Base-by-base conservation (phyloP, 2,888 invertebrate species). In the Tubulanus polymorphus region DNA sequence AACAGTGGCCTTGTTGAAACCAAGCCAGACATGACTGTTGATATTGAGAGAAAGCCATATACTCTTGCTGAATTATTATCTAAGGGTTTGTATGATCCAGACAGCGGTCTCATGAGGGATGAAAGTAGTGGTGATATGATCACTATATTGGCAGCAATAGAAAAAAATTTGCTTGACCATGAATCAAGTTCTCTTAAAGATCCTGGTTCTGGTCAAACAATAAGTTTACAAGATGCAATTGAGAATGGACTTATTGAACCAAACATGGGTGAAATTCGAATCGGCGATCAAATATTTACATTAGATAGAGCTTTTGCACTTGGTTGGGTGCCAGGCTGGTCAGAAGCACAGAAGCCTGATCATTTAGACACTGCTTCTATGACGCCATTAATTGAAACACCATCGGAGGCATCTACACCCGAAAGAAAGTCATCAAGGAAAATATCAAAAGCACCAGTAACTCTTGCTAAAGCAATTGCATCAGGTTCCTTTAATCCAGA, bases 71-170 rank as follows among this genome's bases (percentile, higher is more conserved):
- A 41, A 41, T 20, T 41, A 23, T 20, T 41, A 18, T 41, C 41
- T 8, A 41, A 41, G 15, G 41, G 41, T 41, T 23, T 41, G 3
- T 41, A 41, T 23, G 23, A 41, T 15, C 18, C 18, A 23, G 41
- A 41, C 6, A 41, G 41, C 23, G 41, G 41, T 8, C 23, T 23
- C 6, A 23, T 41, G 5, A 79, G 87, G 59, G 89, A 93, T 70
- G 66, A 65, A 45, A 45, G 67, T 37, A 72, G 86, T 53, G 86
- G 88, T 76, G 89, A 91, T 76, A 88, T 87, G 71, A 76, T 90
- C 82, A 89, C 89, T 41, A 86, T 91, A n/a, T 85, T 87, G 2
- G 88, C 92, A 79, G 91, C 90, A 5, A 86, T 92, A 1, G 66
- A 69, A 56, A 64, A 63, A 56, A 74, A 75, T 1, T 54, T 71